Evolutionary conservation across 1,140 invertebrate species (phyloP).

Genomic region (Sipha flava): DNA sequence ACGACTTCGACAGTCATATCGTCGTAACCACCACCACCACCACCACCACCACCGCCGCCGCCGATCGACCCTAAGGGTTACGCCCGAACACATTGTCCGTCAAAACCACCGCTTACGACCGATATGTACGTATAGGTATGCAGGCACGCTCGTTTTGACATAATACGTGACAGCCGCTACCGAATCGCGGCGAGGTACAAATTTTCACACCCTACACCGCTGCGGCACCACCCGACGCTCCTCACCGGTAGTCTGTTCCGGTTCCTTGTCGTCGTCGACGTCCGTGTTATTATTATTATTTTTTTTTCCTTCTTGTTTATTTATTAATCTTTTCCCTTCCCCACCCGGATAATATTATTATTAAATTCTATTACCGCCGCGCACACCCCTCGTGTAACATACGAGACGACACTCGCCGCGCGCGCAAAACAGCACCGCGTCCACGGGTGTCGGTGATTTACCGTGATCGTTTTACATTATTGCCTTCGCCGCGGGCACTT

Average conservation of each 20-base stretch:
- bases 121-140: too few relatives aligned
- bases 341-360: not conserved
- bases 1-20: not conserved
- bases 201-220: conserved; percentile 24
- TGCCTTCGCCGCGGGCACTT: not conserved
- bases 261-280: not conserved
- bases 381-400: too few relatives aligned
- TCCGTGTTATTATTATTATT: not conserved
- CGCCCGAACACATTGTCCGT: not conserved
- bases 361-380: not conserved
- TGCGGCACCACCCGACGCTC: too few relatives aligned
- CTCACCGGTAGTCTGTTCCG: too few relatives aligned
- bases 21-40: not conserved
- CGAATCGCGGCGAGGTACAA: not conserved
- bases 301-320: not conserved
- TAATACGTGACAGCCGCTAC: not conserved
- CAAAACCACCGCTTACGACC: not conserved
- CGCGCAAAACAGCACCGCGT: not conserved
- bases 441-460: not conserved
- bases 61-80: not conserved
- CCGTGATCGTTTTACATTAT: not conserved
- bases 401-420: not conserved
- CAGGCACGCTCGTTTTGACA: not conserved
- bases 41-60: not conserved
- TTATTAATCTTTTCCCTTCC: not conserved